Evolutionary conservation across 2,888 invertebrate genomes (phyloP).

Genomic region (Nephrotoma guestfalica): DNA sequence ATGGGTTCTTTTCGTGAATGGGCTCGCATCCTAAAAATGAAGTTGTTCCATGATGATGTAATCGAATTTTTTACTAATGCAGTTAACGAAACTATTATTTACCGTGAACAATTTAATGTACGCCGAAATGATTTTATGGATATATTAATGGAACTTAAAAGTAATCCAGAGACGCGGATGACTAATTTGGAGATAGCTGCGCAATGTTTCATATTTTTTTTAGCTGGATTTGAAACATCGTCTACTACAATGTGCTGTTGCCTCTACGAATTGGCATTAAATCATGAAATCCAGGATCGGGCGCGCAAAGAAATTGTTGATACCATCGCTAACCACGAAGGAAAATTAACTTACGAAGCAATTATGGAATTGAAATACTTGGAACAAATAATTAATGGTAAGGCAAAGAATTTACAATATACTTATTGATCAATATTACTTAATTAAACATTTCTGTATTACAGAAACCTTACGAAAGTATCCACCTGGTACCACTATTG

Average conservation of each 20-base stretch:
- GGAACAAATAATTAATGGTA: constrained; percentile 31
- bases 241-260: constrained; percentile 30
- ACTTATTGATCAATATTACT: neutral
- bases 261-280: constrained; percentile 26
- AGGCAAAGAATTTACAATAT: constrained; percentile 12
- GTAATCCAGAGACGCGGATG: constrained; percentile 17
- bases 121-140: constrained; percentile 38
- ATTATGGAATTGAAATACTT: constrained; percentile 30
- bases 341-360: constrained; percentile 28
- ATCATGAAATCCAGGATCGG: constrained; percentile 29
- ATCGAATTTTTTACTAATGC: constrained; percentile 24
- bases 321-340: constrained; percentile 20
- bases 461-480: neutral
- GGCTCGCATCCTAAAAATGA: constrained; percentile 18
- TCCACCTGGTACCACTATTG: neutral
- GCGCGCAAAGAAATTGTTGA: constrained; percentile 23
- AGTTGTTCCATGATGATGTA: constrained; percentile 18
- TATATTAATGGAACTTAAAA: constrained; percentile 36
- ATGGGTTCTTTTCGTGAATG: constrained; percentile 17
- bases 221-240: constrained; percentile 34
- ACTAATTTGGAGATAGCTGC: constrained; percentile 21
- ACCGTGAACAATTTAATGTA: constrained; percentile 24
- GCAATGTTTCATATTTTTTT: constrained; percentile 33
- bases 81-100: constrained; percentile 27
- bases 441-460: neutral